Conservation (phyloP, 2,113 vertebrate genomes). For the Gobio gobio region DNA sequence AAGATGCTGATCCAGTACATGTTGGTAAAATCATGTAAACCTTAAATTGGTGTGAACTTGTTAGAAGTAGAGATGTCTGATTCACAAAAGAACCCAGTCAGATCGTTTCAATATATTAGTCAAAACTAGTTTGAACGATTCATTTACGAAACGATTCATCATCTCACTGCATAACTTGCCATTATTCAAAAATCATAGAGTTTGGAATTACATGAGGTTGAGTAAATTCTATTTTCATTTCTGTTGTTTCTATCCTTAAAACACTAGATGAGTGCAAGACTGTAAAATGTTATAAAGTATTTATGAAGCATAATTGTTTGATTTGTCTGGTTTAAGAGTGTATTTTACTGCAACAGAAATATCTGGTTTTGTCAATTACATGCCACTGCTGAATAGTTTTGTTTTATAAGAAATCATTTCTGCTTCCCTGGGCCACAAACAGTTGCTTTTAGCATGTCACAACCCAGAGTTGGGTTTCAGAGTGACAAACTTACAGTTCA, state of each 20-base stretch:
- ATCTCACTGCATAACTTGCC: background rate
- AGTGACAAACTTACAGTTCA: slow-evolving; percentile 3
- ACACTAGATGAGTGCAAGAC: background rate
- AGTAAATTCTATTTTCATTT: background rate
- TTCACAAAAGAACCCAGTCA: background rate
- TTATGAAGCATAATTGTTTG: background rate
- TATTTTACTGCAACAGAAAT: background rate
- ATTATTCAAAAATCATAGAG: background rate
- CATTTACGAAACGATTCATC: background rate
- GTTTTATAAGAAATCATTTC: slow-evolving; percentile 21
- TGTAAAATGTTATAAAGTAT: background rate
- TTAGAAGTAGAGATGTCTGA: background rate
- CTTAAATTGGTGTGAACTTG: too few relatives aligned
- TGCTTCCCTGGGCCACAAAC: background rate
- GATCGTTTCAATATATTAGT: background rate
- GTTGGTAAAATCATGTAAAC: too few relatives aligned
- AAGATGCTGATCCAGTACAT: too few relatives aligned
- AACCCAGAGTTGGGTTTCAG: slow-evolving; percentile 3
- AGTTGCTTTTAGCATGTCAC: background rate
- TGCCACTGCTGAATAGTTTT: slow-evolving; percentile 14
- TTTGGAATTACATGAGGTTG: background rate
- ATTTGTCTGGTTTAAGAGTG: background rate
- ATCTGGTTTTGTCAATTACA: background rate
- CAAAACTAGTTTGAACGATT: background rate
- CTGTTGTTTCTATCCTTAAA: background rate